Percentiles rank a stretch among this genome's conserved stretches.
Conservation (phyloP, 2,797 vertebrate genomes). For the Acestrorhynchus altus region DNA sequence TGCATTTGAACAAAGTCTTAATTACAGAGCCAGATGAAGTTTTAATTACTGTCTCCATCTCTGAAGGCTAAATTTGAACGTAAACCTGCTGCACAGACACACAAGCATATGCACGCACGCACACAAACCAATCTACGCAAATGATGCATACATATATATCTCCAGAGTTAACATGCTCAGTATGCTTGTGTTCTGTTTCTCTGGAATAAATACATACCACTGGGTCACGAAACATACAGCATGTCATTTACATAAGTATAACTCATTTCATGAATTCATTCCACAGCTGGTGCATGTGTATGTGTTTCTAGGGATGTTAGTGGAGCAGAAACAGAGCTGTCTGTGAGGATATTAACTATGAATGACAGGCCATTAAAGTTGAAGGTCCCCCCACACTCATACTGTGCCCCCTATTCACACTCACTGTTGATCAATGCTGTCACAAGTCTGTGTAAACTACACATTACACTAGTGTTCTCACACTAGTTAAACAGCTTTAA, state of each 20-base stretch:
- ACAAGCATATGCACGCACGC: neutral
- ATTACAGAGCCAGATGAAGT: constrained; percentile 52
- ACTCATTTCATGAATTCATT: neutral
- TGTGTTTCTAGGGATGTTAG: constrained; percentile 61
- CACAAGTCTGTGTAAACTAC: neutral
- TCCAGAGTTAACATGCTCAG: neutral
- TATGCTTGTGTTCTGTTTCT: neutral
- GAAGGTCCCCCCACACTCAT: constrained; percentile 5
- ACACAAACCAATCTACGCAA: neutral
- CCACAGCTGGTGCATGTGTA: neutral
- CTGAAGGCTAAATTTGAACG: constrained; percentile 45
- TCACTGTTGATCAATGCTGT: neutral
- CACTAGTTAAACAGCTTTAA: neutral
- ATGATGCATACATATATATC: neutral
- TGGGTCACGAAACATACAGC: neutral
- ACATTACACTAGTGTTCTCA: no score
- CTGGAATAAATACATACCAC: neutral
- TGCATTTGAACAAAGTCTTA: constrained; percentile 53
- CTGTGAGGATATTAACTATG: constrained; percentile 67
- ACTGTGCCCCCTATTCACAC: neutral
- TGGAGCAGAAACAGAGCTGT: constrained; percentile 58
- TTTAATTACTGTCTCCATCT: constrained; percentile 63
- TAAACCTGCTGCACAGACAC: constrained; percentile 21
- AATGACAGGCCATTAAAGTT: constrained; percentile 69
- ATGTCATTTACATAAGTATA: neutral